Evolutionary conservation across 2,888 invertebrate genomes (phyloP), one percentile per base, ranked within the genome.

Genomic region (Lasius fuliginosus): DNA sequence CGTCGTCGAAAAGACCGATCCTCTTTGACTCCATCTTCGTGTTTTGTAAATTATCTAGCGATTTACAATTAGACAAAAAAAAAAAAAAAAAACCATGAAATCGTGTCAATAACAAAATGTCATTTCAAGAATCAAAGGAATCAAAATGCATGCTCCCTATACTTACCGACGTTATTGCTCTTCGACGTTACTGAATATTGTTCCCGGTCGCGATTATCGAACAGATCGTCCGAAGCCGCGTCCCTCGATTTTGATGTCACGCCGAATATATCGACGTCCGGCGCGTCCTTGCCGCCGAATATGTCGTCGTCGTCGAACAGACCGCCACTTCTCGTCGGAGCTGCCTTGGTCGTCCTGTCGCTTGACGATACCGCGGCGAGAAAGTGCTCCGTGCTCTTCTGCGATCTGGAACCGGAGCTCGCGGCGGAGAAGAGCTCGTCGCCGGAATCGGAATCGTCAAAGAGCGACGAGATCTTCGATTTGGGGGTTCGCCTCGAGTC

Each of bases 391-490:
- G 91, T 90, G 69, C 94, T 94, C 86, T 92, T 93, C 58, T 92
- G 92, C 2, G 94, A 93, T 46, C 92, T 90, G 9, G 93, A 91
- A 67, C 92, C 92, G 5, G 93, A 93, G 67, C 92, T 93, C n/a
- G 92, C 89, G 82, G 91, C 91, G 23, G 93, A 92, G 86, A 95
- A 95, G 49, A 95, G 88, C 67, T 95, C 94, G 84, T 94, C 93
- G 18, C 92, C 94, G 36, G 95, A 94, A 69, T 94, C 94, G 15
- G 94, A 94, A 65, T 94, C 94, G 81, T 94, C 94, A 87, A 94
- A 94, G 56, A 94, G 86, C 33, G 93, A 94, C 11, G 88, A 85
- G 40, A 92, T 88, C 84, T 94, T 94, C 30, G 93, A 91, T 81
- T 94, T 94, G 27, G 87, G n/a, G 0, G 30, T 3, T 18, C 75